Evolutionary conservation across 2,888 invertebrate genomes (phyloP), one percentile per base, ranked within the genome.

Genomic region (Hartigia nigra): DNA sequence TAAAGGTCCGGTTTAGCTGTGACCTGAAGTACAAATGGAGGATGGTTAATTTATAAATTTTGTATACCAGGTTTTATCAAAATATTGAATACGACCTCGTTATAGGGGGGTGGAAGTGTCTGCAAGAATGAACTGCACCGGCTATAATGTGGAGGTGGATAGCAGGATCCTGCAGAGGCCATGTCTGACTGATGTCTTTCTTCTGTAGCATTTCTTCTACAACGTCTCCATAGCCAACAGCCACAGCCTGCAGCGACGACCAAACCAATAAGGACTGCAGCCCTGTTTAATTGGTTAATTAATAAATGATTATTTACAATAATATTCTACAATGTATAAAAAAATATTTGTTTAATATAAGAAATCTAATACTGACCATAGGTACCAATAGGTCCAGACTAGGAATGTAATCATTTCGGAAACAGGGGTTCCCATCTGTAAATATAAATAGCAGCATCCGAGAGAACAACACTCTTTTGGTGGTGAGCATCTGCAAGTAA

Each of bases 1-100:
- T 97, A 97, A 12, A 97, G 92, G 89, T 97, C 97, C 12, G 97
- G 97, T 87, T 97, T 97, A 23, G 97, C 95, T 79, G 97, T 96
- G 83, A 97, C 97, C 96, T 96, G 88, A 32, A 90, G 79, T 82
- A 85, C 84, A 86, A 83, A 88, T 85, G 81, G 86, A 86, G 81
- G 85, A 83, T 83, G 87, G 12, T 23, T 31, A 69, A 76, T 12
- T 37, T 35, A 31, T 32, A 31, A 9, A 37, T 34, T 77, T 55
- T 55, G 12, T 55, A 4, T 32, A 12, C 34, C 12, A 23, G 11
- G 11, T 31, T 75, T 74, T 31, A 12, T 32, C 14, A 55, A 75
- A 75, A 35, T 32, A 12, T 31, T 32, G 31, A 69, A 79, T 69
- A 81, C 80, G 87, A 96, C 97, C 94, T 97, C 97, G 81, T 96